Evolutionary conservation across 2,113 vertebrate species (phyloP), one percentile per base, ranked within the genome.

Genomic region (Benitochromis conjunctus): DNA sequence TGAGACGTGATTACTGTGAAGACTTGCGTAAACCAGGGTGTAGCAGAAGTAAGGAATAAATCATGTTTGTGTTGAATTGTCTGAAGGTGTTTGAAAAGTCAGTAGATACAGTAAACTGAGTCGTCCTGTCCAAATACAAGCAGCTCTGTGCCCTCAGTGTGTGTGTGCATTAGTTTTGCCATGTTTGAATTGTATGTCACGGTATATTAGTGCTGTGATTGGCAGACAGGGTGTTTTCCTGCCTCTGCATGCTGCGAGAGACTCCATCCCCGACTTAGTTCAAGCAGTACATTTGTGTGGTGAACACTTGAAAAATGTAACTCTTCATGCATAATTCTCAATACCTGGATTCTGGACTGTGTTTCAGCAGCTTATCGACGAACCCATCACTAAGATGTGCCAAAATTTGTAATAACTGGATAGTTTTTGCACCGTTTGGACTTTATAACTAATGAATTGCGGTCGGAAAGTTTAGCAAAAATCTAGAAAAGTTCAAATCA

Each of bases 161-260:
- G 34, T 80, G 74, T 58, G 80, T 18, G 78, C 24, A 29, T 80
- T 36, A 48, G 74, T 38, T 69, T 81, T 77, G 16, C 58, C 55
- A 53, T 86, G 86, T 89, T 82, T 82, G 88, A 82, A 56, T 69
- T 86, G 80, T 31, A 43, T 76, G 81, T 88, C 89, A 64, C 79
- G 34, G 19, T 78, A 58, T 78, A 86, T 91, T 91, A 88, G 80
- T 5, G 79, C 81, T 79, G 78, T 90, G 92, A 90, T 43, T 55
- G 90, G 88, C 84, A 84, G 87, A 60, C 58, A 2, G 51, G 38
- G 21, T 81, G 82, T 81, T 85, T 85, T 71, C 66, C 48, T 90
- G 80, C 62, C 57, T 64, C 53, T n/a, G 46, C 64, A 8, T 3
- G 31, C 71, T 85, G 54, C 24, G 79, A 86, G 46, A 81, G 38